Conservation (phyloP, 2,113 vertebrate species). For the Ailuropoda melanoleuca region DNA sequence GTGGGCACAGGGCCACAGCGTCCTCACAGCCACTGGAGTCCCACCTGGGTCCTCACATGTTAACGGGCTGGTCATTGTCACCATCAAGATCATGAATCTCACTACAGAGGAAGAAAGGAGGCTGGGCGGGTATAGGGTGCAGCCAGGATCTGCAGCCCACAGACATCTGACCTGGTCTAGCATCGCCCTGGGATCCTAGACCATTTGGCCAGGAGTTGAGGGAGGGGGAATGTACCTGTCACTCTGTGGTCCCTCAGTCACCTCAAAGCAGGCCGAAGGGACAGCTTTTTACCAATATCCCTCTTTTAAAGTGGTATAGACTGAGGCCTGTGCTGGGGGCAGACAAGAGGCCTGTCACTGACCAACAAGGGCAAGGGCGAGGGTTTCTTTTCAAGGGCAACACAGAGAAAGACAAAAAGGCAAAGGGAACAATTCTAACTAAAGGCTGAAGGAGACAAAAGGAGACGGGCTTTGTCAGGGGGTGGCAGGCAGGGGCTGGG, state of each 20-base stretch:
- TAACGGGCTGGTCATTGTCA: background rate
- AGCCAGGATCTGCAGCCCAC: background rate
- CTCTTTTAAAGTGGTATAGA: background rate
- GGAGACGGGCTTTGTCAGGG: background rate
- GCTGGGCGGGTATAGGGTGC: background rate
- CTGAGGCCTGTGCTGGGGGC: background rate
- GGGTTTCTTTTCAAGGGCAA: background rate
- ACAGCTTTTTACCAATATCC: background rate
- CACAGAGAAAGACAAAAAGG: too few relatives aligned
- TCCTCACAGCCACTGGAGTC: background rate
- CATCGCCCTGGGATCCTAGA: background rate
- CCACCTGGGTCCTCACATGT: background rate
- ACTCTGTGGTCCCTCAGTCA: background rate
- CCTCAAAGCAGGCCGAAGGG: background rate
- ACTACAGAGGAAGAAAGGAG: background rate
- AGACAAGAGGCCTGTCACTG: background rate
- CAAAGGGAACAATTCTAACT: background rate
- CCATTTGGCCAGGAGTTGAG: background rate
- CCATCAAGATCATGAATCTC: background rate
- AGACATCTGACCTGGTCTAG: background rate
- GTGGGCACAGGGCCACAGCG: too few relatives aligned
- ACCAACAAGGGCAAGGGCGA: background rate
- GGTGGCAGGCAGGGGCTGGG: background rate
- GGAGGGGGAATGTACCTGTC: background rate
- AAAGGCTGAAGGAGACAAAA: background rate